Evolutionary conservation across 2,113 vertebrate genomes (phyloP).

Genomic region (Hemicordylus capensis): DNA sequence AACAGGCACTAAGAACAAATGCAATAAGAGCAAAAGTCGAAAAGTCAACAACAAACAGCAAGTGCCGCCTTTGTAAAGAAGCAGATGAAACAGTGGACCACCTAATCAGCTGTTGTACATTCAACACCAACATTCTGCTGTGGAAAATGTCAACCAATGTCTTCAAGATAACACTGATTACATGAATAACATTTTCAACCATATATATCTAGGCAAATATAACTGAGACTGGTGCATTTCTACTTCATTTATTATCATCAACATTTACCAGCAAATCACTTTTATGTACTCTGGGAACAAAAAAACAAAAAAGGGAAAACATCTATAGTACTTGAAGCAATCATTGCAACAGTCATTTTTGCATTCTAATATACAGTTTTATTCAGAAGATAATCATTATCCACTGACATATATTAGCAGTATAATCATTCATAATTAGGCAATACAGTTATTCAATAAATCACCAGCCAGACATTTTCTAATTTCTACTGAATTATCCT

Average conservation of each 20-base stretch:
- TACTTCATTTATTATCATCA: conserved; percentile 1
- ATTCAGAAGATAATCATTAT: not conserved
- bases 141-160: too few relatives aligned
- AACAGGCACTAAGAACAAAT: too few relatives aligned
- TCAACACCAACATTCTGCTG: too few relatives aligned
- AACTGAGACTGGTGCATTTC: not conserved
- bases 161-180: too few relatives aligned
- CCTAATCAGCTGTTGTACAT: too few relatives aligned
- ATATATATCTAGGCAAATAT: not conserved
- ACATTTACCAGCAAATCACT: not conserved
- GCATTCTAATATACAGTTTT: not conserved
- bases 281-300: not conserved
- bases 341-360: not conserved
- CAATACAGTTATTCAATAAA: not conserved
- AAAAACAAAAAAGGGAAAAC: conserved; percentile 5
- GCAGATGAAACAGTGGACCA: too few relatives aligned
- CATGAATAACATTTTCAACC: too few relatives aligned
- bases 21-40: too few relatives aligned
- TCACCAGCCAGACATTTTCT: not conserved
- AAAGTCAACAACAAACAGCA: too few relatives aligned
- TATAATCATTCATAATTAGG: not conserved
- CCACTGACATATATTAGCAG: not conserved
- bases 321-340: not conserved
- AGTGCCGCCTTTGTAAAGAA: too few relatives aligned
- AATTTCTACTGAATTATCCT: not conserved